Percentiles rank a stretch among this genome's conserved stretches.
These are phyloP conservation scores for Calliopum simillimum DNA, from an alignment of 2,888 invertebrate genomes.

Conservation along the genomic window DNA sequence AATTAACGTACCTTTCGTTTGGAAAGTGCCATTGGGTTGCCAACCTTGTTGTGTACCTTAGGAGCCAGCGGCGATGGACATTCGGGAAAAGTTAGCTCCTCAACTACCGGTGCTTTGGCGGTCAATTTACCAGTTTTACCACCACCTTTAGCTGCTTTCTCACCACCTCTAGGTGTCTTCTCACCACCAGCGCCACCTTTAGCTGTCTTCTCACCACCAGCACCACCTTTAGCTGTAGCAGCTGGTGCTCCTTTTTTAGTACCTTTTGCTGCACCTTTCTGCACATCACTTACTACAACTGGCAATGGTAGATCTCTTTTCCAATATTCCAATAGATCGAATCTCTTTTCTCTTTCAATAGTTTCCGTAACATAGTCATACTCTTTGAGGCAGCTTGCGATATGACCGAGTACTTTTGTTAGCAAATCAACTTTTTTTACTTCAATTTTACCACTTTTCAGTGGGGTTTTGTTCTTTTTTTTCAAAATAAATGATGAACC, in stretches of 20 bases:
- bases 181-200: not conserved
- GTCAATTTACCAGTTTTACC: not conserved
- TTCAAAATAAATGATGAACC: too few relatives aligned
- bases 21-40: constrained; percentile 43
- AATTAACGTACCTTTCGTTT: constrained; percentile 49
- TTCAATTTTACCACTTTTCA: too few relatives aligned
- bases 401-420: constrained; percentile 16
- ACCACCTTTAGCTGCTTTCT: constrained; percentile 9
- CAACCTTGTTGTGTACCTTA: constrained; percentile 52
- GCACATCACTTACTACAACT: not conserved
- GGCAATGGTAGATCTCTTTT: not conserved
- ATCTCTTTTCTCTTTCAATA: constrained; percentile 42
- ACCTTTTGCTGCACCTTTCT: not conserved
- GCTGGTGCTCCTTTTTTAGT: not conserved
- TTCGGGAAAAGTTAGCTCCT: not conserved
- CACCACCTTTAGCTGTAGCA: constrained; percentile 8
- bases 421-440: constrained; percentile 19
- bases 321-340: constrained; percentile 47
- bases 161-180: constrained; percentile 13
- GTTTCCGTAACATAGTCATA: constrained; percentile 32
- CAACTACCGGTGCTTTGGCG: not conserved
- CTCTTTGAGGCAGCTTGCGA: constrained; percentile 39
- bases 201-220: not conserved
- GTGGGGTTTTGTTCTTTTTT: too few relatives aligned
- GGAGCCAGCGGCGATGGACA: constrained; percentile 35